phyloP scores from a whole-genome alignment of 2,888 invertebrate species.

The Danaus chrysippus region DNA sequence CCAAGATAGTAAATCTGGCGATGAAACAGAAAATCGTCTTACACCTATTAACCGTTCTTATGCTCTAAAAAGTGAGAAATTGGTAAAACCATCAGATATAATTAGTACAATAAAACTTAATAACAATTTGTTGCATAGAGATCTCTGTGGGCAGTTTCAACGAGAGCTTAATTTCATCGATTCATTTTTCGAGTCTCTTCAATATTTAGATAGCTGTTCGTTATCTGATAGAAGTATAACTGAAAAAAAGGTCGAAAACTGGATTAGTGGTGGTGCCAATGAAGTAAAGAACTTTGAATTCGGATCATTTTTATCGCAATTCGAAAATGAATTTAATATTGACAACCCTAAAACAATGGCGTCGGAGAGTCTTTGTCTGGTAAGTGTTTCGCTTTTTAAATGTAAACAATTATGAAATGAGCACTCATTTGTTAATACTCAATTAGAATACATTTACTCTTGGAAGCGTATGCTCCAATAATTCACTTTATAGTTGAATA shows the following conservation, averaged over 20 bases:
- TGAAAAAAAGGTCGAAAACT: slow-evolving; percentile 49
- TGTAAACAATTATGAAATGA: slow-evolving; percentile 52
- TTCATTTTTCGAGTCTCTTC: slow-evolving; percentile 71
- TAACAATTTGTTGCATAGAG: slow-evolving; percentile 53
- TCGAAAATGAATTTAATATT: slow-evolving; percentile 56
- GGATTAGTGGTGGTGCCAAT: slow-evolving; percentile 48
- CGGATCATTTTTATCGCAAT: slow-evolving; percentile 55
- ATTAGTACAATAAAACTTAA: slow-evolving; percentile 66
- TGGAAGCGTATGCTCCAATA: too few relatives aligned
- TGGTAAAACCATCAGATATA: slow-evolving; percentile 71
- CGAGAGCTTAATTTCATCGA: slow-evolving; percentile 71
- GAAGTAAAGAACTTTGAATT: slow-evolving; percentile 53
- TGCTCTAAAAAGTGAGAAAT: slow-evolving; percentile 50
- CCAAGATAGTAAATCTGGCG: slow-evolving; percentile 31
- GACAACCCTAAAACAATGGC: slow-evolving; percentile 69
- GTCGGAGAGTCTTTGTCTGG: slow-evolving; percentile 74
- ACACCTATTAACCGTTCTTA: slow-evolving; percentile 53
- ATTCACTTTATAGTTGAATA: too few relatives aligned
- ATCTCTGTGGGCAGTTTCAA: slow-evolving; percentile 68
- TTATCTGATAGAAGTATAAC: slow-evolving; percentile 51
- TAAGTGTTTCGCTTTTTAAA: slow-evolving; percentile 62
- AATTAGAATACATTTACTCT: too few relatives aligned
- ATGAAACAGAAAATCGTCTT: slow-evolving; percentile 42
- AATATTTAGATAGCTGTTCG: slow-evolving; percentile 65
- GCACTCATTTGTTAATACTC: slow-evolving; percentile 29